Percentiles rank a stretch among this genome's conserved stretches.
These are phyloP conservation scores for Leucoraja ocellata DNA, from an alignment of 2,797 vertebrate species.

Conservation along the genomic window DNA sequence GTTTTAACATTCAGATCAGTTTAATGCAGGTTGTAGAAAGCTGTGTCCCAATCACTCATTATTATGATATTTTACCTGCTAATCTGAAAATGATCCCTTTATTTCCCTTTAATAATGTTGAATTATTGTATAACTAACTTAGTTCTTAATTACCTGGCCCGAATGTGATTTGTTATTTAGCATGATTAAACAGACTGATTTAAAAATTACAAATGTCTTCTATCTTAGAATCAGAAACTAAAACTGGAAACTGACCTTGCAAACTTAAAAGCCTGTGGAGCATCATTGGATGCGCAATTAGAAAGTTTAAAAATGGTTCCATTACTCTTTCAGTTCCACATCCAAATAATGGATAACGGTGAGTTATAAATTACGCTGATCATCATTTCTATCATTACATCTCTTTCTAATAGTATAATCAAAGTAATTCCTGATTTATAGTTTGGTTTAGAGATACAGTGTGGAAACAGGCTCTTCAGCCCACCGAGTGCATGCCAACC, in stretches of 20 bases:
- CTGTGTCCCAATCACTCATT: too few species aligned
- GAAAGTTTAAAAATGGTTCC: constrained; percentile 41
- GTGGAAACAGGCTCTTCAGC: too few species aligned
- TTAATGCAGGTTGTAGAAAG: too few species aligned
- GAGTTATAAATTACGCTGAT: neutral
- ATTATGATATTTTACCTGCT: too few species aligned
- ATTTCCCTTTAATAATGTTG: too few species aligned
- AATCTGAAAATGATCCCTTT: too few species aligned
- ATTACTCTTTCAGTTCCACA: constrained; percentile 38
- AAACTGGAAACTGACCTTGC: constrained; percentile 43
- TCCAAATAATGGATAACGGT: constrained; percentile 40
- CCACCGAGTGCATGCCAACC: too few species aligned
- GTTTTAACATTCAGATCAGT: too few species aligned
- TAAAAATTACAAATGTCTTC: neutral
- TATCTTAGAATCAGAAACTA: constrained; percentile 41
- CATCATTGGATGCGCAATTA: constrained; percentile 41
- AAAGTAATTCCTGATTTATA: neutral
- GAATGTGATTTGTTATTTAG: neutral
- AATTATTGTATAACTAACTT: neutral
- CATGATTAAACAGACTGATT: neutral
- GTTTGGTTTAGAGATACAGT: too few species aligned
- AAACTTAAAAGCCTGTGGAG: constrained; percentile 29
- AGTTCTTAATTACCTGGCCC: neutral
- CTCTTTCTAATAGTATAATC: too few species aligned
- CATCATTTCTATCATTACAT: neutral